Conservation (phyloP, 2,888 invertebrate species). For the Ephialtes manifestator region DNA sequence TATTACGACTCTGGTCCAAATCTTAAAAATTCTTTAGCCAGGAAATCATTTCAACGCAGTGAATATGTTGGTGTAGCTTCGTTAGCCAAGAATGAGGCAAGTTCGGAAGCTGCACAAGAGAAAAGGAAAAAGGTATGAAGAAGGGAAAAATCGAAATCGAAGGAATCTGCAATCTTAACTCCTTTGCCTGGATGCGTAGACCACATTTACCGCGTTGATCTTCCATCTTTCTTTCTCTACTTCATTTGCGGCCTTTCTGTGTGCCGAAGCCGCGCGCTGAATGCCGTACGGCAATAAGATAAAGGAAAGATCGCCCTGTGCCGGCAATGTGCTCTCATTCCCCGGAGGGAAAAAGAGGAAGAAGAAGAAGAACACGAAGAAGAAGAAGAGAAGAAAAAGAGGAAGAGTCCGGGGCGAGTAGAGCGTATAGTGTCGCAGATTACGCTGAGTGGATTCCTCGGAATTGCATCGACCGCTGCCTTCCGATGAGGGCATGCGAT, state of each 20-base stretch:
- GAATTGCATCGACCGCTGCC: constrained; percentile 75
- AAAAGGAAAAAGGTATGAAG: not conserved
- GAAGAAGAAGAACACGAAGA: constrained; percentile 24
- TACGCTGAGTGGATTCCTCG: constrained; percentile 81
- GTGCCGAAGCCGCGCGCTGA: constrained; percentile 50
- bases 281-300: constrained; percentile 54
- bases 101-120: not conserved
- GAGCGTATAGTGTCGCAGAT: constrained; percentile 74
- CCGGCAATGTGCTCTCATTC: constrained; percentile 54
- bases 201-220: not conserved
- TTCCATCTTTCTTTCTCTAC: constrained; percentile 45
- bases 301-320: constrained; percentile 62
- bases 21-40: not conserved
- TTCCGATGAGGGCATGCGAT: constrained; percentile 64
- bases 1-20: too few species aligned
- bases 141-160: constrained; percentile 28
- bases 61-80: not conserved
- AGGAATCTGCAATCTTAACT: constrained; percentile 40
- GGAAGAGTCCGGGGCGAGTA: constrained; percentile 2
- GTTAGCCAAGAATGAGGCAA: constrained; percentile 6
- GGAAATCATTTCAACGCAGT: not conserved
- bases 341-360: constrained; percentile 14
- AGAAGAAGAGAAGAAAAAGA: constrained; percentile 14
- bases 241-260: constrained; percentile 6
- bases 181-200: constrained; percentile 27